A percentile compares a stretch with the other conserved stretches of the same genome.
These are phyloP conservation scores for Dendrolimus punctatus DNA, from an alignment of 1,140 invertebrate genomes.

Conservation along the genomic window DNA sequence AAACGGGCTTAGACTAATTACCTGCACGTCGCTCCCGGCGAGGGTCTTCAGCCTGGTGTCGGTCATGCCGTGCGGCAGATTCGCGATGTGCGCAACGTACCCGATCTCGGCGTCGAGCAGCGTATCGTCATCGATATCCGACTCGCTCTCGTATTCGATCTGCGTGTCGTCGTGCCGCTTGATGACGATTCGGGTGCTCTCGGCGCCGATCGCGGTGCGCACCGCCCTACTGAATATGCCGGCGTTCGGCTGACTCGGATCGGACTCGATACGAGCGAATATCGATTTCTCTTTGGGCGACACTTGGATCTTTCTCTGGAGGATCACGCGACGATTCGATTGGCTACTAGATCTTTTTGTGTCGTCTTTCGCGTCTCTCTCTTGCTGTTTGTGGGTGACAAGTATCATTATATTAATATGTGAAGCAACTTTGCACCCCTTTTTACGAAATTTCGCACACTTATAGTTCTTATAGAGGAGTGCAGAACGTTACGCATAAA, in stretches of 20 bases:
- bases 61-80: slow-evolving; percentile 54
- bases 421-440: too few relatives aligned
- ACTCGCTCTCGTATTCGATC: slow-evolving; percentile 32
- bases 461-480: too few relatives aligned
- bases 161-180: slow-evolving; percentile 21
- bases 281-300: slow-evolving; percentile 29
- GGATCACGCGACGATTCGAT: slow-evolving; percentile 42
- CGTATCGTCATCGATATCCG: slow-evolving; percentile 22
- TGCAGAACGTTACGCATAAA: too few relatives aligned
- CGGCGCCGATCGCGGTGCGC: slow-evolving; percentile 29
- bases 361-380: slow-evolving; percentile 8
- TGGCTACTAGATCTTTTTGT: slow-evolving; percentile 6
- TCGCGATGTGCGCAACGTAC: slow-evolving; percentile 23
- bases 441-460: too few relatives aligned
- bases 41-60: slow-evolving; percentile 46
- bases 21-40: slow-evolving; percentile 52
- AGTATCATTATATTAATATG: too few relatives aligned
- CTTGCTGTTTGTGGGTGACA: slow-evolving; percentile 1
- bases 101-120: slow-evolving; percentile 10
- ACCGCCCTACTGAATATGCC: slow-evolving; percentile 53
- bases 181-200: slow-evolving; percentile 12
- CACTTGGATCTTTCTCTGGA: slow-evolving; percentile 29
- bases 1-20: slow-evolving; percentile 23
- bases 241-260: slow-evolving; percentile 30
- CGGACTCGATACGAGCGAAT: slow-evolving; percentile 31